Evolutionary conservation across 2,797 vertebrate genomes (phyloP).

Genomic region (Aphelocoma californica): DNA sequence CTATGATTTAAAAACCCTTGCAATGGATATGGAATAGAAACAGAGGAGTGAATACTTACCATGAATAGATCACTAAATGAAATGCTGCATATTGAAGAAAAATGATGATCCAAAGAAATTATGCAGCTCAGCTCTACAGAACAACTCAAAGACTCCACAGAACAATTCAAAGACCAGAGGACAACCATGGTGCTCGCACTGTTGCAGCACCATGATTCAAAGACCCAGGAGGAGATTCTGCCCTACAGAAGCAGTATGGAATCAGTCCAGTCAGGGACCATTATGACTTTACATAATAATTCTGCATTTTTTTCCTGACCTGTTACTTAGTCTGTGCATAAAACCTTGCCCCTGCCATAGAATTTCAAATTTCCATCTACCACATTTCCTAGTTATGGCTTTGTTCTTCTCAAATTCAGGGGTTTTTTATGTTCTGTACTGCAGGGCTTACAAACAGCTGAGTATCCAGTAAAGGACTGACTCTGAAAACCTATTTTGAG

Average conservation of each 20-base stretch:
- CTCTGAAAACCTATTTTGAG: not conserved
- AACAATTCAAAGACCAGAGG: not conserved
- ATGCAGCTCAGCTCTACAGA: not conserved
- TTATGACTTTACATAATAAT: not conserved
- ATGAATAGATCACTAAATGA: not conserved
- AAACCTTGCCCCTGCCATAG: not conserved
- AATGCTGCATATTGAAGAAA: not conserved
- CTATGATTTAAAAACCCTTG: not conserved
- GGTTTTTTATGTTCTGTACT: not conserved
- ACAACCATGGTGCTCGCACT: not conserved
- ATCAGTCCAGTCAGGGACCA: not conserved
- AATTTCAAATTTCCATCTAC: not conserved
- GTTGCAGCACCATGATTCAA: not conserved
- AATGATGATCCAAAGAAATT: not conserved
- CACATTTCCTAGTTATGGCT: not conserved
- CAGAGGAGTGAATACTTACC: not conserved
- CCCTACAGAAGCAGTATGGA: not conserved
- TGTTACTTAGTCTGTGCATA: not conserved
- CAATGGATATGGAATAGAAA: not conserved
- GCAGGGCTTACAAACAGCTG: not conserved
- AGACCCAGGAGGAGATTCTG: not conserved
- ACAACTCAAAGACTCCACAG: accelerated
- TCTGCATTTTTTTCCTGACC: not conserved
- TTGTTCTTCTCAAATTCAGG: not conserved
- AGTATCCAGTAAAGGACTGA: not conserved